Evolutionary conservation across 2,797 vertebrate species (phyloP), one percentile per base, ranked within the genome.

Genomic region (Euthynnus affinis): DNA sequence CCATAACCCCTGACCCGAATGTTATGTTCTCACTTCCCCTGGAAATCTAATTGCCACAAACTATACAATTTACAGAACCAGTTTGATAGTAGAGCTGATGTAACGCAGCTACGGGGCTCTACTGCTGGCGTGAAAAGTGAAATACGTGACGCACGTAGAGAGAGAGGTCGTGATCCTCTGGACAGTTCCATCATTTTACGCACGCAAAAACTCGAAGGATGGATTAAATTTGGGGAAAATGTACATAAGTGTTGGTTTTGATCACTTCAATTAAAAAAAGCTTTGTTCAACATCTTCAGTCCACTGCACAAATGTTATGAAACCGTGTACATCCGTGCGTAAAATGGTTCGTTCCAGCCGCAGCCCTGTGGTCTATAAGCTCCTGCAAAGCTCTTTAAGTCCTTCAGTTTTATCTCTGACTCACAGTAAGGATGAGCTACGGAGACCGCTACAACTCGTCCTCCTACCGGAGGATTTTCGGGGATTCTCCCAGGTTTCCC

Each of bases 401-500:
- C 4, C 7, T 10, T 66, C 76, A 87, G 23, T 90, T 27, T 59
- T 37, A 25, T 53, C 52, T 75, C 29, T 32, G 44, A 78, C 80
- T 74, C 76, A 40, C 49, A 40, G 86, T 76, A 76, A 74, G 91
- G 76, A 97, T 97, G 97, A 97, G 90, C 91, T 95, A 92, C 92
- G 89, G 91, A 32, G 95, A 97, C 74, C 93, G 91, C 44, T 94
- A 94, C 90, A 86, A 94, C 69, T 89, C 94, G n/a, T 96, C 96
- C 9, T 97, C 96, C 64, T 97, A 97, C 90, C 91, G 96, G 85
- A 96, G 94, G 87, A 91, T 96, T 34, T 97, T 96, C 75, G 95
- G 96, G 51, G 96, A 96, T 23, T 86, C 93, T 44, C 84, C 95
- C 2, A 91, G 95, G 42, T 92, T 94, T 70, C 40, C 91, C 73